Conservation (phyloP, 2,113 vertebrate species). For the Spermophilus dauricus region DNA sequence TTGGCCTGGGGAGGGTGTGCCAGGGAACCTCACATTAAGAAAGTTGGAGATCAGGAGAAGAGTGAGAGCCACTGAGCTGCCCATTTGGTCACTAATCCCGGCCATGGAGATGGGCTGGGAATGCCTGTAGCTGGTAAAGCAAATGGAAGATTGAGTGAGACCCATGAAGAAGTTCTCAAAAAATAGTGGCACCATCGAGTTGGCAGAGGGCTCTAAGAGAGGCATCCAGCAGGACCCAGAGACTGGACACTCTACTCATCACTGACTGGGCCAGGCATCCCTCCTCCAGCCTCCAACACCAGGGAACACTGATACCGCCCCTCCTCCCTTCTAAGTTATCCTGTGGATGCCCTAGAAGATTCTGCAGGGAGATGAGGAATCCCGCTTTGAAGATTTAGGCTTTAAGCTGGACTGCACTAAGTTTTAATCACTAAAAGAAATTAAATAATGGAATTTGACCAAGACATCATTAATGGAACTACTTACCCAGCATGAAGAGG, state of each 20-base stretch:
- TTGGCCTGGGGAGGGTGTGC: neutral
- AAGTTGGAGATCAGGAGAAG: neutral
- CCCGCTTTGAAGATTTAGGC: conserved; percentile 11
- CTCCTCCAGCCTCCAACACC: neutral
- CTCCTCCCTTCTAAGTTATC: neutral
- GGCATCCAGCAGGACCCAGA: neutral
- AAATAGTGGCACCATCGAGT: neutral
- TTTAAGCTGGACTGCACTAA: conserved; percentile 40
- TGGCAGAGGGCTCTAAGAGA: neutral
- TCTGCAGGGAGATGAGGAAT: neutral
- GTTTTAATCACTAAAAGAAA: conserved; percentile 46
- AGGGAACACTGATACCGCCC: fast-evolving
- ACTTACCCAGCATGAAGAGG: neutral
- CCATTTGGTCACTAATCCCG: neutral
- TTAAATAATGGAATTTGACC: conserved; percentile 27
- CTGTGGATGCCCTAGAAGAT: neutral
- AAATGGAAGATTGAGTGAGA: neutral
- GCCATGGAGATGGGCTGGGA: neutral
- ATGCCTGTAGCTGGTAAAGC: neutral
- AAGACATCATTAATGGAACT: conserved; percentile 38
- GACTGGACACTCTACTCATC: neutral
- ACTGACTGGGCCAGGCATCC: no score
- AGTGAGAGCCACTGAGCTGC: neutral
- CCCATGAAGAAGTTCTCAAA: neutral
- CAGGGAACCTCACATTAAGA: neutral